Percentiles rank a stretch among this genome's conserved stretches.
Evolutionary conservation across 2,797 vertebrate species (phyloP).

Genomic region (Fundulus diaphanus): DNA sequence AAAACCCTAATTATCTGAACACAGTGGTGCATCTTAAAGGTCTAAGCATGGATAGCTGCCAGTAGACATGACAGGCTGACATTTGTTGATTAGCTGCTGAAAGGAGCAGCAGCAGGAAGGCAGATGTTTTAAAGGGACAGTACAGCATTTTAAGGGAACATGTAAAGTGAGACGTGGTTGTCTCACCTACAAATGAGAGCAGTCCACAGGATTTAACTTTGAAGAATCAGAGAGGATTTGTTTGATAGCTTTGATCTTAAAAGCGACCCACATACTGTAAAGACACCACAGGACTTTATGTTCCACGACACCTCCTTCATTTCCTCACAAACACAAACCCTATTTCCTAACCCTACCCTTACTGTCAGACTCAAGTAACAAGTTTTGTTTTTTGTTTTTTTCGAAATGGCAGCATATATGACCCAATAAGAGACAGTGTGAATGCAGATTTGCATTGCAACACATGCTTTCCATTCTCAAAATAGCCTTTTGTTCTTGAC

Average conservation of each 20-base stretch:
- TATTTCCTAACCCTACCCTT: no score
- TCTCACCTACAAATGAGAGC: neutral
- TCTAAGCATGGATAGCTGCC: neutral
- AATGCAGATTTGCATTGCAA: neutral
- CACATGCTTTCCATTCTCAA: no score
- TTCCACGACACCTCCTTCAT: neutral
- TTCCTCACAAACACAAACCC: no score
- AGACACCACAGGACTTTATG: neutral
- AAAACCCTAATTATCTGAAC: slow-evolving; percentile 11
- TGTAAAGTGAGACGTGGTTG: neutral
- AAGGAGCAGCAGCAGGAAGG: neutral
- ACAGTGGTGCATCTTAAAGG: neutral
- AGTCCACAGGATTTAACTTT: neutral
- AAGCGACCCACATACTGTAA: neutral
- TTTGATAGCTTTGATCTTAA: no score
- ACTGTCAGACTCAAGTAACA: neutral
- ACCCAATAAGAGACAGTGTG: neutral
- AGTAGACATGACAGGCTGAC: slow-evolving; percentile 10
- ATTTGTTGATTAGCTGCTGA: slow-evolving; percentile 17
- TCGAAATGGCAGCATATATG: neutral
- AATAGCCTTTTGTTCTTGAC: neutral
- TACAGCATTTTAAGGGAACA: neutral
- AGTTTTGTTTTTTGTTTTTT: neutral
- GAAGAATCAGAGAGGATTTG: neutral
- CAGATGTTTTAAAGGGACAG: neutral